Evolutionary conservation across 1,140 invertebrate genomes (phyloP), one percentile per base, ranked within the genome.

Genomic region (Bombus sibiricus): DNA sequence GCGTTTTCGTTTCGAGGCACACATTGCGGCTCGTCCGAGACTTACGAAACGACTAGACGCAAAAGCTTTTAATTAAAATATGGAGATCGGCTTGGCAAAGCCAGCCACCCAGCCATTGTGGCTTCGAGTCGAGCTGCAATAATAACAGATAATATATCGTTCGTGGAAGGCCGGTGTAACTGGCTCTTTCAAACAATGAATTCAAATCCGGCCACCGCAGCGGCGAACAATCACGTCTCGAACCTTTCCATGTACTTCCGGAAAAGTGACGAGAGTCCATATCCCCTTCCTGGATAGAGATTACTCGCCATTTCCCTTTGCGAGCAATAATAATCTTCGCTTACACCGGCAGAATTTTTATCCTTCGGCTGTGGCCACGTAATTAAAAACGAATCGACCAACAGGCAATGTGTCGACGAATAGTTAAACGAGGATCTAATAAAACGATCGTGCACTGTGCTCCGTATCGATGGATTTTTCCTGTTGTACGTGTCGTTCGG

Each of bases 141-240:
- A 94, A 94, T 94, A 94, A 93, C 92, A 92, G 94, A 94, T 94
- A 93, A 94, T 94, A 94, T 93, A 94, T 94, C 89, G 92, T 86
- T 79, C 74, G 68, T 85, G 82, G 88, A 87, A 88, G 91, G 87
- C 90, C 88, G 85, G 87, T 92, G 92, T 93, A 93, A 93, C 91
- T 76, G 88, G 87, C 90, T 92, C 90, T 92, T 91, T 81, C 85
- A 91, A 94, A 94, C 92, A 94, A 94, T 94, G 92, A 93, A 92
- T 93, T 92, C 89, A 92, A 94, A 93, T 93, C 89, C 92, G 88
- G 76, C 85, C 91, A 88, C 92, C 92, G 91, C 91, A 89, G 87
- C 92, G 82, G 86, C 59, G 89, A 92, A 94, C 92, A 94, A 94
- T 94, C 86, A 91, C 88, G 88, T 90, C 89, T 92, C 76, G 84